Evolutionary conservation across 2,888 invertebrate species (phyloP), one percentile per base, ranked within the genome.

Genomic region (Anorthoa munda): DNA sequence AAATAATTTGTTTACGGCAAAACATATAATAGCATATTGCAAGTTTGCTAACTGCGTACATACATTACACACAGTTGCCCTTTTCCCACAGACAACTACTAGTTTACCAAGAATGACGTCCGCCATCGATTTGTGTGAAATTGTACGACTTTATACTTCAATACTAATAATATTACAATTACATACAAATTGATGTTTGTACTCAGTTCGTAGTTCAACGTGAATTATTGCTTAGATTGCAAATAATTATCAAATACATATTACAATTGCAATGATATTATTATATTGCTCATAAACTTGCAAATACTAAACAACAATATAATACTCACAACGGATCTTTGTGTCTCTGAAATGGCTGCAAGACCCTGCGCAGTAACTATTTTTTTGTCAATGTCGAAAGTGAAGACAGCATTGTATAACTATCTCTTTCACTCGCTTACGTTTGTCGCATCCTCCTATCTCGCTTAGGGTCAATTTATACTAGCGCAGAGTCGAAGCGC

Each of bases 151-250:
- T 50, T 7, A 17, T 31, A 66, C 18, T 66, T 13, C 51, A 72
- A 0, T 45, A 31, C 1, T 12, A 18, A 15, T 12, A 18, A 11
- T 21, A 11, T 4, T 23, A 39, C 18, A 69, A 39, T 39, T 48
- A 4, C 23, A 46, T 48, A 23, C 31, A 73, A 59, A 48, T 45
- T 56, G 0, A 60, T 50, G n/a, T 58, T 12, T 17, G 7, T 73
- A 15, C 4, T 23, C 5, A 58, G 0, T 39, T 48, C 1, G 0
- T 0, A 4, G 1, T 55, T 45, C 46, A 77, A 46, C 59, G 58
- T 77, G 59, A 77, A 77, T 82, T 67, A 53, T 55, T 7, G 66
- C 46, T 70, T 67, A 26, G 1, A 51, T 50, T 67, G 56, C 50
- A 71, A 48, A 65, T 13, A 39, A 53, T 53, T 31, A 68, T 17